phyloP scores from a whole-genome alignment of 2,888 invertebrate genomes.

The Pelosia muscerda region DNA sequence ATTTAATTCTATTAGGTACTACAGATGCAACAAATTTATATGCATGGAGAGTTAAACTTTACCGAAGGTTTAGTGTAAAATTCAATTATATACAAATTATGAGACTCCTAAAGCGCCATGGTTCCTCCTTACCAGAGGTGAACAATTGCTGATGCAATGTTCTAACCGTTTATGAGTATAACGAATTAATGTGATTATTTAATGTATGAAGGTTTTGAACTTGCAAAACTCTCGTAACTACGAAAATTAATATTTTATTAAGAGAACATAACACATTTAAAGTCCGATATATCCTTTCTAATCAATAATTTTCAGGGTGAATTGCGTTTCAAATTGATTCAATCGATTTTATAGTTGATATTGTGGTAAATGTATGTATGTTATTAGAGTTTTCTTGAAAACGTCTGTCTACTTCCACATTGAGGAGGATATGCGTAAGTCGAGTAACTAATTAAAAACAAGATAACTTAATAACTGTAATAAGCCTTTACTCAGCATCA shows the following conservation, averaged over 20 bases:
- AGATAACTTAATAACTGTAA: too few species aligned
- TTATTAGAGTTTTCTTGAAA: too few species aligned
- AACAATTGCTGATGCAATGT: constrained; percentile 23
- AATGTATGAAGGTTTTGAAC: constrained; percentile 20
- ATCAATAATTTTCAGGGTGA: constrained; percentile 13
- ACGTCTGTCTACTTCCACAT: too few species aligned
- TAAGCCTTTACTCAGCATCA: too few species aligned
- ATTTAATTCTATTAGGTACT: constrained; percentile 41
- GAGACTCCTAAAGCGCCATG: constrained; percentile 21
- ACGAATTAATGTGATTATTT: constrained; percentile 18
- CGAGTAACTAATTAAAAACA: too few species aligned
- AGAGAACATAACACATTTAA: constrained; percentile 17
- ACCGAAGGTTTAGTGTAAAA: constrained; percentile 23
- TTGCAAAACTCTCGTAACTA: constrained; percentile 22
- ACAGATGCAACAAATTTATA: constrained; percentile 23
- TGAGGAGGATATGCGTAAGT: too few species aligned
- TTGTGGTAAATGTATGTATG: too few species aligned
- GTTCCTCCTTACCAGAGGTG: constrained; percentile 19
- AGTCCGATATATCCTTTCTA: constrained; percentile 23
- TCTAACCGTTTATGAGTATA: constrained; percentile 12
- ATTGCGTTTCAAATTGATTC: constrained; percentile 10
- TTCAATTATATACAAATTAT: constrained; percentile 35
- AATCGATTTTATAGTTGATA: background rate
- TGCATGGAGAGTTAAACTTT: constrained; percentile 17
- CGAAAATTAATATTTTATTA: constrained; percentile 18